These are phyloP conservation scores for Cylindroiulus punctatus DNA, from an alignment of 2,888 invertebrate species.

Conservation along the genomic window DNA sequence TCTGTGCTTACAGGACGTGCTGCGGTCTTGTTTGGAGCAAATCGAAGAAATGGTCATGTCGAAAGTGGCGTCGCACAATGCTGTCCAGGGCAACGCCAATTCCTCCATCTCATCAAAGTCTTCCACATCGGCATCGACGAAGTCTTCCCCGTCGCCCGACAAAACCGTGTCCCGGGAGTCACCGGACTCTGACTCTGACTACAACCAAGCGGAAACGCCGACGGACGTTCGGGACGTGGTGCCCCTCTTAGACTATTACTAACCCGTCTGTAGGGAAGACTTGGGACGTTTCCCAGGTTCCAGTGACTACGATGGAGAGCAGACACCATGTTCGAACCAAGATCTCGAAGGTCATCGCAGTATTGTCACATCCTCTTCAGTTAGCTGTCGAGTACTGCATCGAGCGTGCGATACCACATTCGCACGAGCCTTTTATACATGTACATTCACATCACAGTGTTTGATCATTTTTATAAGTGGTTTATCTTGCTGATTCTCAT, in stretches of 20 bases:
- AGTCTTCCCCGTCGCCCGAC: constrained; percentile 59
- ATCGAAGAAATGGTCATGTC: constrained; percentile 65
- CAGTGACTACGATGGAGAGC: not conserved
- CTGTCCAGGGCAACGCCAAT: constrained; percentile 54
- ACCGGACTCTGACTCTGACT: constrained; percentile 59
- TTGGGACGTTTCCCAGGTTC: not conserved
- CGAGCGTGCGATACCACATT: not conserved
- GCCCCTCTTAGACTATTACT: constrained; percentile 51
- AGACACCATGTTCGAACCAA: not conserved
- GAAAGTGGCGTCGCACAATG: constrained; percentile 63
- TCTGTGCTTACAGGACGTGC: constrained; percentile 75
- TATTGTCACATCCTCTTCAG: constrained; percentile 7
- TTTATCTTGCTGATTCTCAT: not conserved
- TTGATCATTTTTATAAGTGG: not conserved
- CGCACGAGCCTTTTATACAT: not conserved
- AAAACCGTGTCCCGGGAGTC: constrained; percentile 54
- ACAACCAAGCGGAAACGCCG: constrained; percentile 71
- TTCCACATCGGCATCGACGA: constrained; percentile 61
- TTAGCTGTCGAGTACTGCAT: not conserved
- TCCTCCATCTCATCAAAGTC: constrained; percentile 58
- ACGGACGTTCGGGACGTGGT: constrained; percentile 74
- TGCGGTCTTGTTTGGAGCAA: constrained; percentile 77
- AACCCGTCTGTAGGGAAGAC: not conserved
- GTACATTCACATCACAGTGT: not conserved
- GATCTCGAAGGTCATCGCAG: not conserved